phyloP scores from a whole-genome alignment of 1,140 invertebrate genomes.

The Bombus cullumanus region DNA sequence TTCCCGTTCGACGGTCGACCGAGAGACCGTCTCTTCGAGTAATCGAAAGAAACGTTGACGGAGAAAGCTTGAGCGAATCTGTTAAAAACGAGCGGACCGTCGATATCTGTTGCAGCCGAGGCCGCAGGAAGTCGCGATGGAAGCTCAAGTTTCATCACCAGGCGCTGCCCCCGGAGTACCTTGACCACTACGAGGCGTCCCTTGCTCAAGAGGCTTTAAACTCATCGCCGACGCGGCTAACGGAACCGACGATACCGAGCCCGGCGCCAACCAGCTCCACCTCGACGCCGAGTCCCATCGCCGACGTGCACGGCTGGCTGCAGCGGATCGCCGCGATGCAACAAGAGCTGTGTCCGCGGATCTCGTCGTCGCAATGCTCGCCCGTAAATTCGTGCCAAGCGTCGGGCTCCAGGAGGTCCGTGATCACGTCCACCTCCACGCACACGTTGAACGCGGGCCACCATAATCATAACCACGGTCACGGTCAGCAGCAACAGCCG shows the following conservation, averaged over 20 bases:
- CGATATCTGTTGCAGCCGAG: conserved; percentile 78
- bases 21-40: too few species aligned
- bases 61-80: background rate
- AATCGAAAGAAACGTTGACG: fast-evolving
- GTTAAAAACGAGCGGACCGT: background rate
- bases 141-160: conserved; percentile 93
- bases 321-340: conserved; percentile 88
- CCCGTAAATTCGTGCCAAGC: conserved; percentile 28
- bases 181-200: conserved; percentile 90
- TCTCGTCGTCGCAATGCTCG: conserved; percentile 46
- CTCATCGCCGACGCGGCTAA: conserved; percentile 61
- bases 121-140: conserved; percentile 87
- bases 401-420: conserved; percentile 66
- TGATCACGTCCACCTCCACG: conserved; percentile 74
- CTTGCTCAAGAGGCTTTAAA: conserved; percentile 83
- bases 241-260: conserved; percentile 62
- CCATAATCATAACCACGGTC: conserved; percentile 57
- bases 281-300: conserved; percentile 77
- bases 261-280: conserved; percentile 72
- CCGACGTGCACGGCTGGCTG: conserved; percentile 87
- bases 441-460: conserved; percentile 64
- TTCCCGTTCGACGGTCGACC: too few species aligned
- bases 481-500: conserved; percentile 42
- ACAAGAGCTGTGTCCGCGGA: conserved; percentile 81
- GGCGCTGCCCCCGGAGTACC: conserved; percentile 89